phyloP scores from a whole-genome alignment of 2,797 vertebrate genomes.

The Acanthiza pusilla region DNA sequence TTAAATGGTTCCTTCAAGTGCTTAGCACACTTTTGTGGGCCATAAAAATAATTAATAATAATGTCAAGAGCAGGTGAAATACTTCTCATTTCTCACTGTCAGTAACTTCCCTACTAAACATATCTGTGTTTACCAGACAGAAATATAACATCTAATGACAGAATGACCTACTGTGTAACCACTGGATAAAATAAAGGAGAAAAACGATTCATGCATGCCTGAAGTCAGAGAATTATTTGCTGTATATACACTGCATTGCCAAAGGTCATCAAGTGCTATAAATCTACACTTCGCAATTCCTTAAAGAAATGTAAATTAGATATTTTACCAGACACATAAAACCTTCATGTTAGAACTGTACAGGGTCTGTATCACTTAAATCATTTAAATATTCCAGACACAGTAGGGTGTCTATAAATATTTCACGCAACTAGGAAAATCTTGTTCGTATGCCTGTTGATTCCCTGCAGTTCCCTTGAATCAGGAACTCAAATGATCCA shows the following conservation, averaged over 20 bases:
- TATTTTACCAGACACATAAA: not conserved
- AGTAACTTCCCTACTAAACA: not conserved
- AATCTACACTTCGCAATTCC: not conserved
- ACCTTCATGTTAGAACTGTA: not conserved
- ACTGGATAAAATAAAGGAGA: not conserved
- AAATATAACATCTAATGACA: not conserved
- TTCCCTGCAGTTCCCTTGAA: not conserved
- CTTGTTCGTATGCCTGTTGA: not conserved
- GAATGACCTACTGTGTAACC: not conserved
- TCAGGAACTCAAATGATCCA: not conserved
- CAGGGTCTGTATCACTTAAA: not conserved
- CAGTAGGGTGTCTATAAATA: not conserved
- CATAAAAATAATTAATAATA: conserved; percentile 19
- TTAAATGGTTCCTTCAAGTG: not conserved
- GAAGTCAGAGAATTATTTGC: not conserved
- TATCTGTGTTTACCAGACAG: not conserved
- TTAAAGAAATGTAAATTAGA: not conserved
- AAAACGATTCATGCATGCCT: not conserved
- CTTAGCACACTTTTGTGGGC: not conserved
- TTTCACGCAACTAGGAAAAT: not conserved
- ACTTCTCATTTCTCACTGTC: not conserved
- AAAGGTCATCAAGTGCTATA: not conserved
- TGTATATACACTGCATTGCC: not conserved
- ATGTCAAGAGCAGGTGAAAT: not conserved
- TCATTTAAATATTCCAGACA: not conserved